Conservation (phyloP, 2,797 vertebrate genomes). For the Typhlichthys subterraneus region DNA sequence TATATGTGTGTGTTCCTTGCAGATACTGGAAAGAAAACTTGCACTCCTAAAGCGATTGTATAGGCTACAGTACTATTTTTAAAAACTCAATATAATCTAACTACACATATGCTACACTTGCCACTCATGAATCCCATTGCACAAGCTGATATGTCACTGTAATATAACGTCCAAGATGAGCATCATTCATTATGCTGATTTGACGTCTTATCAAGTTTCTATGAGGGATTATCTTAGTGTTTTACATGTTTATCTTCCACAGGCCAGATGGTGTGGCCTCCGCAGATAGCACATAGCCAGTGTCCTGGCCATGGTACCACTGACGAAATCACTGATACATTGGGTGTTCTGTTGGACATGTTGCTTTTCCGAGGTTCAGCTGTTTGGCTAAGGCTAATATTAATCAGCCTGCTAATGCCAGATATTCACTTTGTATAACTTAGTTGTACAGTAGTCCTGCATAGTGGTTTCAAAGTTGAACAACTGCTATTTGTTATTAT, state of each 20-base stretch:
- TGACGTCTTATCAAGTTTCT: constrained; percentile 68
- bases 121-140: constrained; percentile 77
- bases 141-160: constrained; percentile 76
- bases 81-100: constrained; percentile 64
- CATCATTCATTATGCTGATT: constrained; percentile 64
- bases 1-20: constrained; percentile 37
- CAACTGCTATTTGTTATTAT: not conserved
- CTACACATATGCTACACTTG: constrained; percentile 66
- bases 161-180: constrained; percentile 54
- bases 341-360: constrained; percentile 27
- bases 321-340: constrained; percentile 70
- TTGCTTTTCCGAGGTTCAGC: constrained; percentile 18
- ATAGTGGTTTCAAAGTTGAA: not conserved
- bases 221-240: constrained; percentile 72
- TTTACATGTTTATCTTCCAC: constrained; percentile 67
- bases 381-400: constrained; percentile 3
- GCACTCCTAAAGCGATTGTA: constrained; percentile 17
- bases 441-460: no score
- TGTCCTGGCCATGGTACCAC: constrained; percentile 51
- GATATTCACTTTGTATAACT: no score
- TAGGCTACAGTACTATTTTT: constrained; percentile 62
- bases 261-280: constrained; percentile 68
- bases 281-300: constrained; percentile 65
- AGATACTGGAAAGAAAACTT: constrained; percentile 60
- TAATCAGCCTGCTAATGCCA: no score